Conservation (phyloP, 2,888 invertebrate species). For the Stomorhina lunata region DNA sequence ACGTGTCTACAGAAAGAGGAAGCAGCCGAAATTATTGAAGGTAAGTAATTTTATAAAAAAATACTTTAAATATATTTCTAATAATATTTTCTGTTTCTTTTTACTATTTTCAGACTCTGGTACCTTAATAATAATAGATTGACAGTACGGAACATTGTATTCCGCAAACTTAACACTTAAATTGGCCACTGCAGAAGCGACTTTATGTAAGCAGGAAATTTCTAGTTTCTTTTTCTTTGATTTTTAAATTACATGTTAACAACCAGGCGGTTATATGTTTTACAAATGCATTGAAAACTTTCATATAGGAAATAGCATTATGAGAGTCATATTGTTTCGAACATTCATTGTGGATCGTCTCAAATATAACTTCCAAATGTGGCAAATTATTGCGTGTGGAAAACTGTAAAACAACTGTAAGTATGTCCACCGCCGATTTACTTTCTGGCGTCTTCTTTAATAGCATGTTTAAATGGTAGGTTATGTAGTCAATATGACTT, state of each 20-base stretch:
- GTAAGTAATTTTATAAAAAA: no score
- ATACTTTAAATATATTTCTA: no score
- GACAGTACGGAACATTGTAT: no score
- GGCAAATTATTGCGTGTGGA: slow-evolving; percentile 84
- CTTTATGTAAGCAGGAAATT: no score
- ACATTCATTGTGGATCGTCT: slow-evolving; percentile 82
- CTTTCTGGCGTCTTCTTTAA: slow-evolving; percentile 82
- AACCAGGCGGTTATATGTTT: slow-evolving; percentile 83
- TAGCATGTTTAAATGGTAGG: slow-evolving; percentile 85
- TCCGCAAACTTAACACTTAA: no score
- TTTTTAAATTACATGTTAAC: slow-evolving; percentile 70
- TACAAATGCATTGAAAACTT: slow-evolving; percentile 86
- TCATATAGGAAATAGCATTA: slow-evolving; percentile 84
- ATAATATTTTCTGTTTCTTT: no score
- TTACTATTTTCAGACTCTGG: no score
- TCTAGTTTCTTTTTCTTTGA: no score
- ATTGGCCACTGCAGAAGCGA: no score
- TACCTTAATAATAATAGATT: no score
- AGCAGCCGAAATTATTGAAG: no score
- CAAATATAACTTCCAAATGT: slow-evolving; percentile 85
- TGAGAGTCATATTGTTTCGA: slow-evolving; percentile 81
- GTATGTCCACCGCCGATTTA: slow-evolving; percentile 85
- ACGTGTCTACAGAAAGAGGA: no score
- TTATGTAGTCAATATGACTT: slow-evolving; percentile 87
- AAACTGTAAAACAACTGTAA: slow-evolving; percentile 86